Base-by-base conservation (phyloP, 2,888 invertebrate genomes). In the Sialis lutaria region DNA sequence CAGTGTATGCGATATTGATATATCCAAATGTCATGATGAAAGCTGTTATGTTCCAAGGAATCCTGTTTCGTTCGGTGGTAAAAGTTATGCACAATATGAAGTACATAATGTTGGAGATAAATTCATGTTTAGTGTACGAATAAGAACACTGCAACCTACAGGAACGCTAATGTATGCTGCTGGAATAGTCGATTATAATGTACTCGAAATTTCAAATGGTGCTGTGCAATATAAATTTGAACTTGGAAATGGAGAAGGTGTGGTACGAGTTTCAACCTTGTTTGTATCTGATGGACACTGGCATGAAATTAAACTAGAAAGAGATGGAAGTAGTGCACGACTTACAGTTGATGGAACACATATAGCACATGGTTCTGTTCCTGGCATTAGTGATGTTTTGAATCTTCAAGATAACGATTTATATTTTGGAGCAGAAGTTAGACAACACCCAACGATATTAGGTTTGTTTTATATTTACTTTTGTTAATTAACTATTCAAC, bases 181-280 rank as follows among this genome's bases (percentile, higher is more conserved):
- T 45, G 95, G 93, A 1, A 80, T 81, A 58, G 76, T 88, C 42
- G 95, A 96, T 63, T 91, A 87, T 64, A 89, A 88, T 56, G 77
- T 87, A 53, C 69, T 96, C 48, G 92, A 95, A 73, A 77, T 82
- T 47, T 79, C 77, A 12, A 85, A 89, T 62, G 95, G 93, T 1
- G 76, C 77, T 44, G 76, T 92, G 8, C 90, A 89, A 63, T 91
- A 90, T 65, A 77, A 87, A 53, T 90, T 92, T 70, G 89, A 96
- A 63, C 75, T 93, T 54, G 96, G 96, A 13, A 84, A 86, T 53
- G 96, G 95, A 6, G 86, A 86, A 64, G 91, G 88, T 35, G 67
- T 82, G 46, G 82, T 91, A 33, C 74, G 83, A 51, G 82, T 87
- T 2, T 75, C 79, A 33, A 79, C 80, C 49, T 69, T 79, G n/a